Percentiles rank a stretch among this genome's conserved stretches.
These are phyloP conservation scores for Nannobrachium achirus DNA, from an alignment of 2,113 vertebrate species.

Conservation along the genomic window DNA sequence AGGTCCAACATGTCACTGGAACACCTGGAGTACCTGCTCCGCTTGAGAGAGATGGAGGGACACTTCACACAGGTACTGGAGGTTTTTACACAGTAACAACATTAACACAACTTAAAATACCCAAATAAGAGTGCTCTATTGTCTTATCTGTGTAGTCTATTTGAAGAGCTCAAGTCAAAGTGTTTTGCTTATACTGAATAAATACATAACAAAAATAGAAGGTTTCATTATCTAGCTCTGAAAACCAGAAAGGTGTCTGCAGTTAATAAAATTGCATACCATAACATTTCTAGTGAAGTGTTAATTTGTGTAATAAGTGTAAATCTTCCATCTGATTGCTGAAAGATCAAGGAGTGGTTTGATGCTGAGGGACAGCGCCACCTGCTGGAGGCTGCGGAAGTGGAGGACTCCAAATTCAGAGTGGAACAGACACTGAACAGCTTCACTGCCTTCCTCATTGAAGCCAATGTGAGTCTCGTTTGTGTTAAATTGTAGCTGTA, in stretches of 20 bases:
- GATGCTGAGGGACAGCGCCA: slow-evolving; percentile 79
- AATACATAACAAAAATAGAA: no score
- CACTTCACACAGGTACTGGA: slow-evolving; percentile 83
- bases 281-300: no score
- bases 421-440: slow-evolving; percentile 72
- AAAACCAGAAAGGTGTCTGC: no score
- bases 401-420: slow-evolving; percentile 70
- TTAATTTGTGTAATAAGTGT: no score
- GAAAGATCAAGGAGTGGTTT: slow-evolving; percentile 88
- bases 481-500: background rate
- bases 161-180: background rate
- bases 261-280: background rate
- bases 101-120: no score
- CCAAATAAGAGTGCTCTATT: no score
- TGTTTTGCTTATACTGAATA: background rate
- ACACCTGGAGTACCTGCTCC: slow-evolving; percentile 83
- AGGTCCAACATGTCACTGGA: slow-evolving; percentile 87
- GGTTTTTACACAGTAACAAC: no score
- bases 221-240: no score
- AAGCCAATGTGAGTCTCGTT: slow-evolving; percentile 83
- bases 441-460: slow-evolving; percentile 85
- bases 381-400: slow-evolving; percentile 77
- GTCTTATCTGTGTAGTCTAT: no score
- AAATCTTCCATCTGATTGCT: background rate
- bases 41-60: slow-evolving; percentile 80